phyloP scores from a whole-genome alignment of 2,797 vertebrate genomes.

The Brachymystax lenok region DNA sequence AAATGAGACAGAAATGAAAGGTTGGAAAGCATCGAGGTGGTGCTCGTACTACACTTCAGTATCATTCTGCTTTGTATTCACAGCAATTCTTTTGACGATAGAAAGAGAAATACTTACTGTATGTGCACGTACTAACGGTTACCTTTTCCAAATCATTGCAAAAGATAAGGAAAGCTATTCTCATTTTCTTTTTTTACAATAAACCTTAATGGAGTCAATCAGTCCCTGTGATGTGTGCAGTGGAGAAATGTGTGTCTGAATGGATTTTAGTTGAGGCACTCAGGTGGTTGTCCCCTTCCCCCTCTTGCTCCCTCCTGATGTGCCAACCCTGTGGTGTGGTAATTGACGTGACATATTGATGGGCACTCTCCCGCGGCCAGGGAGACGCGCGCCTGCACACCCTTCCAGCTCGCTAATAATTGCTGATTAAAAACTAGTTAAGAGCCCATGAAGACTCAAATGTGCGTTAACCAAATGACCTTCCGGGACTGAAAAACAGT shows the following conservation, averaged over 20 bases:
- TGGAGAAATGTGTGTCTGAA: conserved; percentile 31
- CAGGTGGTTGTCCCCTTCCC: conserved; percentile 67
- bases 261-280: conserved; percentile 66
- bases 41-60: conserved; percentile 3
- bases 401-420: conserved; percentile 85
- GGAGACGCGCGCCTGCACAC: conserved; percentile 67
- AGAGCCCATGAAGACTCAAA: conserved; percentile 89
- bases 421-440: conserved; percentile 95
- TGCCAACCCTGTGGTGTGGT: conserved; percentile 65
- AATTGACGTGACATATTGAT: conserved; percentile 86
- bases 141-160: not conserved
- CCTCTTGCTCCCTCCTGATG: conserved; percentile 62
- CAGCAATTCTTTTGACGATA: too few relatives aligned
- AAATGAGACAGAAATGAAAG: conserved; percentile 52
- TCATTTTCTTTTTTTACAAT: too few relatives aligned
- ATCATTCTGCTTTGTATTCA: not conserved
- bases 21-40: conserved; percentile 19
- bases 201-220: not conserved
- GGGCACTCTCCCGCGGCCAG: conserved; percentile 76
- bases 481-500: conserved; percentile 71
- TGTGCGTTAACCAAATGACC: conserved; percentile 88
- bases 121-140: not conserved
- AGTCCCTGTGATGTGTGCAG: conserved; percentile 46
- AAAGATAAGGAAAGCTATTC: not conserved
- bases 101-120: not conserved